A percentile compares a stretch with the other conserved stretches of the same genome.
These are phyloP conservation scores for Drosophila melanica DNA, from an alignment of 1,140 invertebrate species.

Conservation along the genomic window DNA sequence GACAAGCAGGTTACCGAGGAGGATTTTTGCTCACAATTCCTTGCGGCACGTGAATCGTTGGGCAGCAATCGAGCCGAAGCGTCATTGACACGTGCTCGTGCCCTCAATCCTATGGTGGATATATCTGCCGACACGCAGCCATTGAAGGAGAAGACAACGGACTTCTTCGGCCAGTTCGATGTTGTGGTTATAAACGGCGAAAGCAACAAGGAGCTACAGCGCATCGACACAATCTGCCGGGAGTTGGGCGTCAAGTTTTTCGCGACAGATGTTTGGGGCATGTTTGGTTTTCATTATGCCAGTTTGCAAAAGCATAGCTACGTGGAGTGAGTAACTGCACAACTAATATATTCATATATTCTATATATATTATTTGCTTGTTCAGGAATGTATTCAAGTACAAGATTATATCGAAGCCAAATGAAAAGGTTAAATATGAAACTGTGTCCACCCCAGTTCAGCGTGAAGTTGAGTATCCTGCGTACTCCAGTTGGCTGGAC, in stretches of 20 bases:
- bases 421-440: constrained; percentile 85
- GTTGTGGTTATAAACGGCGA: constrained; percentile 93
- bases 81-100: constrained; percentile 90
- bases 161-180: constrained; percentile 92
- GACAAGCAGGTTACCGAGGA: constrained; percentile 89
- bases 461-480: constrained; percentile 86
- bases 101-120: constrained; percentile 96
- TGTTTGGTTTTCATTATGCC: constrained; percentile 95
- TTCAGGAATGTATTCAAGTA: constrained; percentile 85
- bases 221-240: constrained; percentile 92
- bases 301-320: constrained; percentile 95
- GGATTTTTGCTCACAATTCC: constrained; percentile 92
- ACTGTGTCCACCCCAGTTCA: constrained; percentile 85
- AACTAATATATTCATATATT: neutral
- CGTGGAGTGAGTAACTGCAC: constrained; percentile 89
- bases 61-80: constrained; percentile 93
- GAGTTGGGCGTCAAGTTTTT: constrained; percentile 93
- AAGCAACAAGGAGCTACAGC: constrained; percentile 88
- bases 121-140: constrained; percentile 89
- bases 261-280: constrained; percentile 96
- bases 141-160: constrained; percentile 87
- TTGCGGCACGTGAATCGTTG: constrained; percentile 87
- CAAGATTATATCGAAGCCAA: constrained; percentile 86
- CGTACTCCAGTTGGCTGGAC: constrained; percentile 89
- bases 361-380: constrained; percentile 1